phyloP scores from a whole-genome alignment of 2,888 invertebrate species.

The Orthonevra nobilis region DNA sequence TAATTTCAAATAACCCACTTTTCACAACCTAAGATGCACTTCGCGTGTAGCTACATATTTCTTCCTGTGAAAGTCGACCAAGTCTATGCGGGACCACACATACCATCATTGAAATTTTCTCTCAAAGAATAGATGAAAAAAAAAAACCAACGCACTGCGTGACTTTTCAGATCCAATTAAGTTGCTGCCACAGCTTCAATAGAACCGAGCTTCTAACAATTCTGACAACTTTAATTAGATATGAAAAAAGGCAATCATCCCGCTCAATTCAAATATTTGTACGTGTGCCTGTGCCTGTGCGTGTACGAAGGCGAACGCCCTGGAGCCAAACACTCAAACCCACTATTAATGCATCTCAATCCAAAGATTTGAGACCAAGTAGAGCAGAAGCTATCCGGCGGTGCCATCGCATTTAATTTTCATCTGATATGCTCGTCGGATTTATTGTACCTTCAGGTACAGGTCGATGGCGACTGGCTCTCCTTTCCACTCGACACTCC shows the following conservation, averaged over 20 bases:
- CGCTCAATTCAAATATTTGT: slow-evolving; percentile 44
- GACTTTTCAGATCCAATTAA: too few species aligned
- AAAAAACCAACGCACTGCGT: too few species aligned
- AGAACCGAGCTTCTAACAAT: too few species aligned
- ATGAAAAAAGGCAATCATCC: background rate
- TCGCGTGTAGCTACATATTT: too few species aligned
- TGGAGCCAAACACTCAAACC: slow-evolving; percentile 23
- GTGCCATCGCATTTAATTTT: slow-evolving; percentile 56
- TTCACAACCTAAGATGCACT: too few species aligned
- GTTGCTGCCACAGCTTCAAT: too few species aligned
- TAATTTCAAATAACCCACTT: too few species aligned
- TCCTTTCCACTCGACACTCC: slow-evolving; percentile 4
- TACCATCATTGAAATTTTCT: too few species aligned
- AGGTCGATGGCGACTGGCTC: slow-evolving; percentile 23
- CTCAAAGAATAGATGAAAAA: too few species aligned
- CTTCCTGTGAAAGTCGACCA: too few species aligned
- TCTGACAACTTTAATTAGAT: slow-evolving; percentile 35
- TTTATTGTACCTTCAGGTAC: slow-evolving; percentile 54
- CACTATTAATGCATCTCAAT: slow-evolving; percentile 19
- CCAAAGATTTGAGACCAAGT: slow-evolving; percentile 7
- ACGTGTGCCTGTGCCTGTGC: slow-evolving; percentile 38
- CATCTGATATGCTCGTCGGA: slow-evolving; percentile 62
- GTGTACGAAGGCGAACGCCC: slow-evolving; percentile 39
- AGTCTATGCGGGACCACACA: too few species aligned
- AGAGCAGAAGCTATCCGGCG: slow-evolving; percentile 14